phyloP scores from a whole-genome alignment of 92 coral and sea anemone genomes.

The Montipora capitata region DNA sequence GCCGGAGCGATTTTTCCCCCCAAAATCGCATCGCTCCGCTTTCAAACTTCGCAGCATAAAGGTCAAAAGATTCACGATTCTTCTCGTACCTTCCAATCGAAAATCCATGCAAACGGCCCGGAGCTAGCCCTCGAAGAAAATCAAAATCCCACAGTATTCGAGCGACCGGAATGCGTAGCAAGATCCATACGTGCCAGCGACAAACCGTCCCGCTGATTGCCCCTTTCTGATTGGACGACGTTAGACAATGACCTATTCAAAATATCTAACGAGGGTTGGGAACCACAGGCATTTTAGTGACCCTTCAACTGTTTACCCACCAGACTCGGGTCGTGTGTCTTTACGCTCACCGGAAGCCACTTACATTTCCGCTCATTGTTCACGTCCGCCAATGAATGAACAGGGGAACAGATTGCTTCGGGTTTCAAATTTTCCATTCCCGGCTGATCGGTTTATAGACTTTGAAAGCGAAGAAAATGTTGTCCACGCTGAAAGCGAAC shows the following conservation, averaged over 20 bases:
- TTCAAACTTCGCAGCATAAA: conserved; percentile 2
- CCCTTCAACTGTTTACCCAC: background rate
- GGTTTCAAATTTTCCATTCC: background rate
- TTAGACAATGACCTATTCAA: conserved; percentile 22
- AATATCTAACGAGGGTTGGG: conserved; percentile 18
- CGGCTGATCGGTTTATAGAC: background rate
- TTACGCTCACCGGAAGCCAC: too few species aligned
- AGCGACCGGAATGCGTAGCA: conserved; percentile 11
- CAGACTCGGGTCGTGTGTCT: background rate
- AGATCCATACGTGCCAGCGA: background rate
- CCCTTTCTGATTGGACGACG: conserved; percentile 16
- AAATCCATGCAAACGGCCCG: conserved; percentile 16
- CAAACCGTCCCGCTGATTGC: conserved; percentile 21
- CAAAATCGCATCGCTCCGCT: conserved; percentile 2
- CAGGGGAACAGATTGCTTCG: too few species aligned
- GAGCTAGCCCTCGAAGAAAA: conserved; percentile 20
- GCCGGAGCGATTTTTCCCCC: background rate
- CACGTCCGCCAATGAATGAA: too few species aligned
- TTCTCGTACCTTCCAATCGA: background rate
- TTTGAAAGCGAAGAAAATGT: background rate
- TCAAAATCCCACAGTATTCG: background rate
- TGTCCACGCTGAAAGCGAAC: background rate
- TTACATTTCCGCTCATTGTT: too few species aligned
- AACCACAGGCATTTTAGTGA: background rate
- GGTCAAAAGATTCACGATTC: background rate